A percentile compares a stretch with the other conserved stretches of the same genome.
phyloP scores from a whole-genome alignment of 2,113 vertebrate genomes.

The Leptocoma aspasia region DNA sequence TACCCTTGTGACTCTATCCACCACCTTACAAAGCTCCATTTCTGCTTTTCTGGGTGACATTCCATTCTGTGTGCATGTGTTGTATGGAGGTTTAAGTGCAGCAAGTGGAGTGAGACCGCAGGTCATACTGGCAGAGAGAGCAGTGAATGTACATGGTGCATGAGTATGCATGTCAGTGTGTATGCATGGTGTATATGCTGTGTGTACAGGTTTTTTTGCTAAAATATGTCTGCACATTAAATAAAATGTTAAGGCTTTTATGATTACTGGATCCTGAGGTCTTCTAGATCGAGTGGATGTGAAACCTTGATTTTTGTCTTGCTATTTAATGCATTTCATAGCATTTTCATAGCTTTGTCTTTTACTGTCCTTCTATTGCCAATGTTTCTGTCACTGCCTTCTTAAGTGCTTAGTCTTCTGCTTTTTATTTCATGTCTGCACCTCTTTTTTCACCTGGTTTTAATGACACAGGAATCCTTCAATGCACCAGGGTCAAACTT shows the following conservation, averaged over 20 bases:
- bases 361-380: background rate
- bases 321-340: background rate
- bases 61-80: background rate
- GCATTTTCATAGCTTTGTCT: background rate
- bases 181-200: too few relatives aligned
- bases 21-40: background rate
- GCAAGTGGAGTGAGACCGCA: background rate
- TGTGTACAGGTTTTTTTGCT: background rate
- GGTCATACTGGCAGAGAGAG: background rate
- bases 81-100: background rate
- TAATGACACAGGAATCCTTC: background rate
- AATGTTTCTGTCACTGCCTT: background rate
- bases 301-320: background rate
- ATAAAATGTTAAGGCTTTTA: background rate
- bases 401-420: background rate
- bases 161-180: background rate
- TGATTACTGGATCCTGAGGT: background rate
- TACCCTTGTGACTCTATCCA: background rate
- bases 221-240: background rate
- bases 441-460: background rate
- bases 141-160: background rate
- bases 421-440: background rate
- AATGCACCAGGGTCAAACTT: background rate
- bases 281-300: background rate
- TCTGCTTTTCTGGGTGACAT: background rate